Conservation (phyloP, 2,113 vertebrate genomes). For the Muntiacus muntjak region DNA sequence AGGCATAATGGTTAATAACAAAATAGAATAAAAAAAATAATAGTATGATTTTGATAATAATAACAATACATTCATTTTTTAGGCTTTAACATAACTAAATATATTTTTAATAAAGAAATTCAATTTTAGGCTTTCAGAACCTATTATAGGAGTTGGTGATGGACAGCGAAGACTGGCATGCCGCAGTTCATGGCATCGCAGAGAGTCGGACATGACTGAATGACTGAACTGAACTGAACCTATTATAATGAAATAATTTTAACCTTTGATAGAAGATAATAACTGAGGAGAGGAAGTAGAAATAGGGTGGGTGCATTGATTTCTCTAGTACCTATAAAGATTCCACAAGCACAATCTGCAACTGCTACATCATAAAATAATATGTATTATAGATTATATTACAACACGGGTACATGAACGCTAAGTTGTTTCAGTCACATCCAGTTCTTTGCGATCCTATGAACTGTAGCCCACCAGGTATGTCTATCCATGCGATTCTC, state of each 20-base stretch:
- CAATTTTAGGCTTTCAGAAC: neutral
- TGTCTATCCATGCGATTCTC: fast-evolving
- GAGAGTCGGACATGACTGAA: neutral
- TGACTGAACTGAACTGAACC: neutral
- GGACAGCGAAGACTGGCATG: neutral
- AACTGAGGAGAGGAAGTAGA: neutral
- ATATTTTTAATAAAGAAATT: neutral
- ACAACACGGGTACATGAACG: neutral
- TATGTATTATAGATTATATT: neutral
- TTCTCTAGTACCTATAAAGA: neutral
- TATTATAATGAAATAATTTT: neutral
- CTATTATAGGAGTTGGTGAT: neutral
- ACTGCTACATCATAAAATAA: neutral
- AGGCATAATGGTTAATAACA: neutral
- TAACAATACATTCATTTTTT: neutral
- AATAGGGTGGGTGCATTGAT: fast-evolving
- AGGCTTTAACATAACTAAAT: neutral
- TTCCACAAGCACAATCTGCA: neutral
- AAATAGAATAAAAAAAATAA: neutral
- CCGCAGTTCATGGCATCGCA: neutral
- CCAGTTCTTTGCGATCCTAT: neutral
- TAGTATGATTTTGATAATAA: neutral
- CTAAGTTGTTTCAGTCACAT: neutral
- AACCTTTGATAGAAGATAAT: neutral
- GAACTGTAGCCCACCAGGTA: neutral